A percentile compares a stretch with the other conserved stretches of the same genome.
phyloP scores from a whole-genome alignment of 2,888 invertebrate genomes.

The Shargacucullia verbasci region DNA sequence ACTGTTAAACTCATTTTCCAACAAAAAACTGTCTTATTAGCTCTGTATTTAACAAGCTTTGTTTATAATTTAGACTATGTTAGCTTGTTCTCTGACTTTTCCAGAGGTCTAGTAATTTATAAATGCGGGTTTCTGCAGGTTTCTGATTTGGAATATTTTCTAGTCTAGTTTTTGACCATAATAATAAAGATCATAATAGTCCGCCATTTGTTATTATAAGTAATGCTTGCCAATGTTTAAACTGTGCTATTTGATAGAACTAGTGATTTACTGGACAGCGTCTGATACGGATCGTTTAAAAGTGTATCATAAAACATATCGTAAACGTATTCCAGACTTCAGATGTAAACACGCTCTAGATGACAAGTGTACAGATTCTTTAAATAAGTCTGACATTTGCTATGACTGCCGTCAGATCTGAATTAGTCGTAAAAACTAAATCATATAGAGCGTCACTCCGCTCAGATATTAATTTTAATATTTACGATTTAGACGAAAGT shows the following conservation, averaged over 20 bases:
- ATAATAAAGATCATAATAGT: no score
- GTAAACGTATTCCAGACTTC: slow-evolving; percentile 1
- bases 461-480: slow-evolving; percentile 50
- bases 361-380: slow-evolving; percentile 34
- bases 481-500: slow-evolving; percentile 52
- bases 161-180: no score
- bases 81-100: not conserved
- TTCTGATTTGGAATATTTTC: no score
- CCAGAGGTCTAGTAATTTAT: no score
- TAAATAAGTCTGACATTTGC: slow-evolving; percentile 53
- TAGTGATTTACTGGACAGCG: slow-evolving; percentile 20
- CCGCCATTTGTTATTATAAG: no score
- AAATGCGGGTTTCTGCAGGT: no score
- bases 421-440: slow-evolving; percentile 50
- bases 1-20: no score
- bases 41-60: slow-evolving; percentile 8
- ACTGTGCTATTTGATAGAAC: not conserved
- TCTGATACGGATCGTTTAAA: slow-evolving; percentile 18
- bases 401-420: slow-evolving; percentile 32
- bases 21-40: not conserved
- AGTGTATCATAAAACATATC: slow-evolving; percentile 12
- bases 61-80: slow-evolving; percentile 15
- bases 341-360: slow-evolving; percentile 19
- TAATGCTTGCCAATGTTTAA: slow-evolving; percentile 4
- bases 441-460: slow-evolving; percentile 49